Evolutionary conservation across 2,888 invertebrate genomes (phyloP), one percentile per base, ranked within the genome.

Genomic region (Parnassius smintheus): DNA sequence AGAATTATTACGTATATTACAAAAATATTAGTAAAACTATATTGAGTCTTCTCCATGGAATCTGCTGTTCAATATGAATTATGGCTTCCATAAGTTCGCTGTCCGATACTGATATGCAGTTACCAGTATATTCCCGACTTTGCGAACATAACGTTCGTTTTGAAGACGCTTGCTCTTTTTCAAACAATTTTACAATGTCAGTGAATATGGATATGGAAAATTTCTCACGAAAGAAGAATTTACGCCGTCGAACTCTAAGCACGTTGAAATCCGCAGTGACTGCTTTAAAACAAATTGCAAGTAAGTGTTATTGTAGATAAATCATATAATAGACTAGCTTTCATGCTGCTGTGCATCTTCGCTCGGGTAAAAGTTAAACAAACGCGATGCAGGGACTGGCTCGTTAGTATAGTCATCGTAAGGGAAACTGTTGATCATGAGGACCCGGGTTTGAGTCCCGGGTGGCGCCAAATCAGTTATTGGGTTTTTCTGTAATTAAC

Each of bases 211-310:
- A 89, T 66, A 86, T 91, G 88, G 85, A 89, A 68, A 85, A 83
- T 67, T 91, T 88, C 75, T 85, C 88, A 41, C 75, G 82, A 62
- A 86, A 88, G 79, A 91, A 90, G 70, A 91, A 92, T 76, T 75
- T 91, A 56, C 81, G 91, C 68, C 82, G 92, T 35, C 87, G 90
- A 45, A 88, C 89, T 13, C 73, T 89, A 73, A 91, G 86, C 74
- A 92, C 92, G 61, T 77, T 92, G 70, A 89, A 88, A 73, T 85
- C 87, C 18, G 89, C 91, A 65, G 85, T 91, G 75, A 85, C 86
- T 67, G 90, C 89, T 70, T 80, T 91, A 69, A 86, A 82, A 75
- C 91, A 91, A 81, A 87, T 92, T 73, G 84, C 91, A 65, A 88
- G 91, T 91, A 80, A 90, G 91, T 89, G 73, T 67, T 18, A 76